Percentiles rank a stretch among this genome's conserved stretches.
Conservation (phyloP, 1,140 invertebrate genomes). For the Atta texana region DNA sequence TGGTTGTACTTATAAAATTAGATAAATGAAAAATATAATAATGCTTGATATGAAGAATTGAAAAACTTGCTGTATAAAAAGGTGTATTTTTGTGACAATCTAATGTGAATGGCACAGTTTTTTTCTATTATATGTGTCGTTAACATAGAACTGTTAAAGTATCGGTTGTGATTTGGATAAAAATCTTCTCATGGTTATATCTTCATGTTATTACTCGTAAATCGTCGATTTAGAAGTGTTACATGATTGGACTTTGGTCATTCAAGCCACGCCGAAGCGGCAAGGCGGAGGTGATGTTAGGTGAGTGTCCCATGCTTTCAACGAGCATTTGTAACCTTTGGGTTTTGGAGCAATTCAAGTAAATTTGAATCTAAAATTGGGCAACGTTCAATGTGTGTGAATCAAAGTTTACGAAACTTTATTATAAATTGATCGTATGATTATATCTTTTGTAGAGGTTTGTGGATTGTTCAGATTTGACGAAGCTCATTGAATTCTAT, state of each 20-base stretch:
- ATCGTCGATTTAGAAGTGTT: conserved; percentile 33
- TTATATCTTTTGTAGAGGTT: neutral
- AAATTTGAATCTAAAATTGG: neutral
- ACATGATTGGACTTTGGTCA: conserved; percentile 86
- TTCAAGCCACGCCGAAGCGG: conserved; percentile 86
- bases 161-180: neutral
- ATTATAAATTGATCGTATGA: neutral
- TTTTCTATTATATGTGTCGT: neutral
- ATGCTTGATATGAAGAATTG: neutral
- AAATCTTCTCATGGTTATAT: neutral
- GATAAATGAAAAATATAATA: neutral
- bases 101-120: neutral
- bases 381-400: neutral
- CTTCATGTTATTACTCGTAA: conserved; percentile 7
- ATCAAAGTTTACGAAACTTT: neutral
- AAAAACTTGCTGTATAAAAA: neutral
- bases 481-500: neutral
- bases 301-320: conserved; percentile 79
- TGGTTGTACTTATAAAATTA: neutral
- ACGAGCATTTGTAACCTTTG: neutral
- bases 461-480: neutral
- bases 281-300: conserved; percentile 86
- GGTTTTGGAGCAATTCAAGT: neutral
- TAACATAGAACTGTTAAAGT: neutral
- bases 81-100: neutral